phyloP scores from a whole-genome alignment of 2,888 invertebrate genomes.

The Andrena marginata region DNA sequence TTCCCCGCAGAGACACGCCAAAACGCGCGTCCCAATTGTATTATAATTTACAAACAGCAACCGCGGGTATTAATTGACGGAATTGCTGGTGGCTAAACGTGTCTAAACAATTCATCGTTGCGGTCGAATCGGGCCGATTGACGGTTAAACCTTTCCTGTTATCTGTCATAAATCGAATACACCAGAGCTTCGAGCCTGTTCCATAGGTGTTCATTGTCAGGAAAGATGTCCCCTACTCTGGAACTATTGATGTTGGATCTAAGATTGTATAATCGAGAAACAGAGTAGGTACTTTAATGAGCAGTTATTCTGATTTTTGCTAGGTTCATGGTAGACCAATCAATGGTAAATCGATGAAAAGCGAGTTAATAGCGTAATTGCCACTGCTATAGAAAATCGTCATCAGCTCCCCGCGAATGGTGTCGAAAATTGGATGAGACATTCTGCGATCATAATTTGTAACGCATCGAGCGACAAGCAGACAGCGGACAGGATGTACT shows the following conservation, averaged over 20 bases:
- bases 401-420: neutral
- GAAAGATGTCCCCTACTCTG: too few relatives aligned
- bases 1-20: neutral
- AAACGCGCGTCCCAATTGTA: conserved; percentile 24
- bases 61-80: conserved; percentile 30
- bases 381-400: neutral
- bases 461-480: conserved; percentile 9
- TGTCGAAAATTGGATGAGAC: neutral
- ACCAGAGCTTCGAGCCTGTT: too few relatives aligned
- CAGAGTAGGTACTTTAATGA: too few relatives aligned
- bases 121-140: conserved; percentile 28
- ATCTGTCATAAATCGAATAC: conserved; percentile 2
- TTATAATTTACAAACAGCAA: conserved; percentile 38
- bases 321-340: neutral
- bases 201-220: too few relatives aligned
- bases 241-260: too few relatives aligned
- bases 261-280: too few relatives aligned
- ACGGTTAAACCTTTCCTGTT: conserved; percentile 40
- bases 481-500: neutral
- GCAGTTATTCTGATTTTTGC: too few relatives aligned
- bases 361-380: conserved; percentile 3
- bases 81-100: conserved; percentile 21
- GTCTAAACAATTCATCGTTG: conserved; percentile 46
- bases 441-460: neutral
- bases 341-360: neutral